Conservation (phyloP, 2,797 vertebrate genomes). For the Champsocephalus gunnari region DNA sequence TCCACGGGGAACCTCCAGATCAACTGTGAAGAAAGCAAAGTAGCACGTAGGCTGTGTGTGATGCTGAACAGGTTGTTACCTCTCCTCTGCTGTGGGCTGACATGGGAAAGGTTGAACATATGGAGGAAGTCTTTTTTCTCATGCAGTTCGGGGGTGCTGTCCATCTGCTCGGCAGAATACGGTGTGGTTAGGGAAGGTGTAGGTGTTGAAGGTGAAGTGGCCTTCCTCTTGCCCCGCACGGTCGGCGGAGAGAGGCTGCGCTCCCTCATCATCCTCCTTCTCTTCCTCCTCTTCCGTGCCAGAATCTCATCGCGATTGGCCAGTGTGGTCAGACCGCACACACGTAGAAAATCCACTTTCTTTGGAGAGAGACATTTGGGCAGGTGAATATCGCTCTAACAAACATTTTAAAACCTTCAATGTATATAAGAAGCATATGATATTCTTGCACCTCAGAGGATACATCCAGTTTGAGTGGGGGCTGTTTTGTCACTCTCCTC, state of each 20-base stretch:
- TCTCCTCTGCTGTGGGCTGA: constrained; percentile 90
- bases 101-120: constrained; percentile 90
- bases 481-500: constrained; percentile 90
- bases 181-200: constrained; percentile 86
- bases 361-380: constrained; percentile 56
- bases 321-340: constrained; percentile 91
- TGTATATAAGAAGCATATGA: neutral
- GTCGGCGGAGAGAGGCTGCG: constrained; percentile 88
- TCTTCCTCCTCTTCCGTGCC: constrained; percentile 88
- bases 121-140: constrained; percentile 94
- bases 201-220: constrained; percentile 77
- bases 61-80: constrained; percentile 77
- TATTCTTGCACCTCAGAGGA: constrained; percentile 87
- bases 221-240: constrained; percentile 86
- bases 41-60: constrained; percentile 35
- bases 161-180: constrained; percentile 92
- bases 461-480: constrained; percentile 90
- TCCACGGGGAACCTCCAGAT: constrained; percentile 34
- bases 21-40: constrained; percentile 34
- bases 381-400: constrained; percentile 18
- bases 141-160: constrained; percentile 89
- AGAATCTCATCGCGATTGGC: constrained; percentile 90
- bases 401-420: neutral
- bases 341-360: constrained; percentile 92
- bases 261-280: constrained; percentile 91